These are phyloP conservation scores for Nothoprocta perdicaria DNA, from an alignment of 2,113 vertebrate genomes.

Conservation along the genomic window DNA sequence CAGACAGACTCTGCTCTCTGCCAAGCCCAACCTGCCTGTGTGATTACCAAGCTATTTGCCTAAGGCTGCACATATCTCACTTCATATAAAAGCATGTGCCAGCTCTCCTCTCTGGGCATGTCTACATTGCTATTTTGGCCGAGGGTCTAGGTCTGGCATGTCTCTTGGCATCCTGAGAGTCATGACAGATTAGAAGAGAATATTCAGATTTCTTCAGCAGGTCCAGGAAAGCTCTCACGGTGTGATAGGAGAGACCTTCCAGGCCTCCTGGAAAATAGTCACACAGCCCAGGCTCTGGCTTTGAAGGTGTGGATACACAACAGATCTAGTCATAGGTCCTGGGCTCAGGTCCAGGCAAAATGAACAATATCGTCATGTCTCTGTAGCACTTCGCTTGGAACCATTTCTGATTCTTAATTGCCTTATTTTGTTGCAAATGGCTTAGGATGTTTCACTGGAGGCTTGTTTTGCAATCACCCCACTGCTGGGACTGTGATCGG, in stretches of 20 bases:
- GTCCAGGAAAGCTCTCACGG: conserved; percentile 38
- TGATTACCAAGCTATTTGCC: conserved; percentile 55
- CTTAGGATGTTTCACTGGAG: not conserved
- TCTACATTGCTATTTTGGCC: conserved; percentile 28
- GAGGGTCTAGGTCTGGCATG: conserved; percentile 4
- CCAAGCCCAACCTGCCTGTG: not conserved
- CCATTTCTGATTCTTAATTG: not conserved
- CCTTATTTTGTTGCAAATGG: not conserved
- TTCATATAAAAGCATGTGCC: not conserved
- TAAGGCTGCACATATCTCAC: conserved; percentile 21
- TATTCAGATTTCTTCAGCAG: not conserved
- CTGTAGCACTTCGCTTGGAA: not conserved
- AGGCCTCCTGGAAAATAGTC: not conserved
- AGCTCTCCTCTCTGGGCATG: conserved; percentile 55
- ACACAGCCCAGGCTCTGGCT: not conserved
- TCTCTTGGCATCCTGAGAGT: conserved; percentile 46
- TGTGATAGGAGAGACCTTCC: not conserved
- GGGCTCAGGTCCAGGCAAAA: conserved; percentile 32
- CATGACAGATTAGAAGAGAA: conserved; percentile 11
- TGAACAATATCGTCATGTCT: not conserved
- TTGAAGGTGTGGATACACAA: not conserved
- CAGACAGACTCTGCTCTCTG: not conserved
- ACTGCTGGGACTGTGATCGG: not conserved
- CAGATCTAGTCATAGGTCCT: not conserved
- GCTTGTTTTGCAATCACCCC: not conserved